Evolutionary conservation across 2,113 vertebrate species (phyloP), one percentile per base, ranked within the genome.

Genomic region (Gadus macrocephalus): DNA sequence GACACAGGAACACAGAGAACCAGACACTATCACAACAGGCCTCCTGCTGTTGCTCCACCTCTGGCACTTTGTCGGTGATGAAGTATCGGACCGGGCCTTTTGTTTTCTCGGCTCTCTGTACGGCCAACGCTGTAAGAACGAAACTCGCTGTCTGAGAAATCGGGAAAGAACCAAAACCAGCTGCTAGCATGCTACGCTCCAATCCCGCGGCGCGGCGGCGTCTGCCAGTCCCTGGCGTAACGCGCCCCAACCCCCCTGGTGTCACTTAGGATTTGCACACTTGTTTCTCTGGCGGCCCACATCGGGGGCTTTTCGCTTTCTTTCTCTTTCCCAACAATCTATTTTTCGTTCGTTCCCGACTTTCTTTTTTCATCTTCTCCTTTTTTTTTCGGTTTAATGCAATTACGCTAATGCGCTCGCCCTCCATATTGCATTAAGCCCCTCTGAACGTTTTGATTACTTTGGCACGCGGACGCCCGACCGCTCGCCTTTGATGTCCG

Each of bases 21-120:
- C 64, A 4, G 66, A 58, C 25, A 22, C 76, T 83, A 65, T 81
- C 56, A 81, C 81, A 88, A 87, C 72, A 79, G 56, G 77, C 64
- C 65, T 72, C 67, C 67, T 42, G 53, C 2, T 53, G 72, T 82
- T 78, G 76, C 75, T 81, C 74, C 62, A 79, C 80, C 67, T 56
- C 62, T 70, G 81, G 76, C 66, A 31, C 78, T 75, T 69, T 73
- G 75, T 85, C 77, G 67, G 5, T 14, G 53, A 3, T 55, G 31
- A 35, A 35, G 31, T 35, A 35, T 35, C 5, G 31, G 31, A 15
- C 53, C 53, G 3, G 7, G 6, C 53, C 53, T 58, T 14, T 58
- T 7, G 17, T 16, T 17, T 9, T 58, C 55, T 58, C 2, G 11
- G 8, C 42, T 49, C 42, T 49, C 2, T 16, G 2, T 7, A 58